These are phyloP conservation scores for Athalia circularis DNA, from an alignment of 2,888 invertebrate genomes.

Conservation along the genomic window DNA sequence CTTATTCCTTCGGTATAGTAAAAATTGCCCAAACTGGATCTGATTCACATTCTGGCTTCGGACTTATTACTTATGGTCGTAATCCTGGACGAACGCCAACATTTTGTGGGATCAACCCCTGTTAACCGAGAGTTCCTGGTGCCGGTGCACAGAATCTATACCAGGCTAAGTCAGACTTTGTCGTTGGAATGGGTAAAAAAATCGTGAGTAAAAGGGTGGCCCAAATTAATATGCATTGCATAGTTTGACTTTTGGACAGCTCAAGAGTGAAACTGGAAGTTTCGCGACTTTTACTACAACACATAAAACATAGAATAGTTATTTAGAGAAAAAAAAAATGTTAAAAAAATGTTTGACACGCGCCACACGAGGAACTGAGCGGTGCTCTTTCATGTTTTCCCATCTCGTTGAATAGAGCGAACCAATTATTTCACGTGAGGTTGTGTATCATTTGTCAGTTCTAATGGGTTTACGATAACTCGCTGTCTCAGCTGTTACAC, in stretches of 20 bases:
- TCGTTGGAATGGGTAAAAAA: background rate
- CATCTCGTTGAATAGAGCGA: slow-evolving; percentile 8
- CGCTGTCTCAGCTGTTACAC: slow-evolving; percentile 13
- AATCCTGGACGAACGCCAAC: slow-evolving; percentile 25
- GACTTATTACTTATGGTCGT: slow-evolving; percentile 37
- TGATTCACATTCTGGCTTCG: slow-evolving; percentile 30
- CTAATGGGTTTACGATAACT: slow-evolving; percentile 33
- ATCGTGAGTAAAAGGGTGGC: slow-evolving; percentile 32
- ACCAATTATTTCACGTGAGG: slow-evolving; percentile 39
- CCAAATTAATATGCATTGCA: slow-evolving; percentile 36
- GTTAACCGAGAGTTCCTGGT: background rate
- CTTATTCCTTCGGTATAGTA: background rate
- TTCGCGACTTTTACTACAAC: background rate
- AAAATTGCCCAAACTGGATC: slow-evolving; percentile 15
- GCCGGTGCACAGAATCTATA: slow-evolving; percentile 18
- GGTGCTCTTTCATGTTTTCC: slow-evolving; percentile 17
- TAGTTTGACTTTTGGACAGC: slow-evolving; percentile 11
- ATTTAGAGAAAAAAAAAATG: background rate
- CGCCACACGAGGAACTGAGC: slow-evolving; percentile 2
- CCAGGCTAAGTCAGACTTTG: slow-evolving; percentile 1
- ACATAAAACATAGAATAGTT: background rate
- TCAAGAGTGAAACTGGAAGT: slow-evolving; percentile 13
- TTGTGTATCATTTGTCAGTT: slow-evolving; percentile 36
- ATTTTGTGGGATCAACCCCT: slow-evolving; percentile 11
- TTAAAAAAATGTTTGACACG: background rate